phyloP scores from a whole-genome alignment of 2,888 invertebrate genomes.

The Cheilosia soror region DNA sequence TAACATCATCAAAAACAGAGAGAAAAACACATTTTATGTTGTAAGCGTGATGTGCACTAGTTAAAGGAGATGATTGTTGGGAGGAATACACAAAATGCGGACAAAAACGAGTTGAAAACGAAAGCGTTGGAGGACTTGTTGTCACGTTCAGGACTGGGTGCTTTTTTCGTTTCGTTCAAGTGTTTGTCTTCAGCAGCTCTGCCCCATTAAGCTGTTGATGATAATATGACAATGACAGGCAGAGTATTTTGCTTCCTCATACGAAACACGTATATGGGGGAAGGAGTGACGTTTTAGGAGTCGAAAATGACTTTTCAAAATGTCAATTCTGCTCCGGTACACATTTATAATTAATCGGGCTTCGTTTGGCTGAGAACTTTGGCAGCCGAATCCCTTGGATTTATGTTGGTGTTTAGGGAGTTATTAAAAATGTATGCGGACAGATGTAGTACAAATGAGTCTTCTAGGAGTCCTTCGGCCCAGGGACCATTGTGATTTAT shows the following conservation, averaged over 20 bases:
- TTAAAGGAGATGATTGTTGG: conserved; percentile 36
- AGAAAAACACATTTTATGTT: conserved; percentile 31
- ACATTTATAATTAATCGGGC: conserved; percentile 71
- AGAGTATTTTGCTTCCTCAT: conserved; percentile 36
- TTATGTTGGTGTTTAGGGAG: background rate
- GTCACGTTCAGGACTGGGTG: conserved; percentile 33
- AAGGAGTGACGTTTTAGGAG: conserved; percentile 39
- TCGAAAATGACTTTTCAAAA: conserved; percentile 72
- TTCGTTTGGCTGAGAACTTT: conserved; percentile 50
- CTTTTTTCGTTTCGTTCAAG: conserved; percentile 46
- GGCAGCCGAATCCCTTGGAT: conserved; percentile 26
- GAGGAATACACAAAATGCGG: background rate
- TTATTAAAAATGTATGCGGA: conserved; percentile 66
- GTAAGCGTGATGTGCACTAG: conserved; percentile 60
- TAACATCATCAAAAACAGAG: background rate
- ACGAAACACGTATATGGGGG: background rate
- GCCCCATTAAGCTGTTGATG: conserved; percentile 72
- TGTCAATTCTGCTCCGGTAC: conserved; percentile 62
- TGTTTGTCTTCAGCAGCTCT: conserved; percentile 67
- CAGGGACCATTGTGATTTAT: conserved; percentile 13
- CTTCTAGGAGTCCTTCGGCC: conserved; percentile 33
- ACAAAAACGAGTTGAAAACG: conserved; percentile 45
- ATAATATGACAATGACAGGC: conserved; percentile 72
- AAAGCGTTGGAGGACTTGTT: conserved; percentile 45
- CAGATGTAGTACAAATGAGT: conserved; percentile 61